Evolutionary conservation across 2,888 invertebrate species (phyloP), one percentile per base, ranked within the genome.

Genomic region (Caenorhabditis afra): DNA sequence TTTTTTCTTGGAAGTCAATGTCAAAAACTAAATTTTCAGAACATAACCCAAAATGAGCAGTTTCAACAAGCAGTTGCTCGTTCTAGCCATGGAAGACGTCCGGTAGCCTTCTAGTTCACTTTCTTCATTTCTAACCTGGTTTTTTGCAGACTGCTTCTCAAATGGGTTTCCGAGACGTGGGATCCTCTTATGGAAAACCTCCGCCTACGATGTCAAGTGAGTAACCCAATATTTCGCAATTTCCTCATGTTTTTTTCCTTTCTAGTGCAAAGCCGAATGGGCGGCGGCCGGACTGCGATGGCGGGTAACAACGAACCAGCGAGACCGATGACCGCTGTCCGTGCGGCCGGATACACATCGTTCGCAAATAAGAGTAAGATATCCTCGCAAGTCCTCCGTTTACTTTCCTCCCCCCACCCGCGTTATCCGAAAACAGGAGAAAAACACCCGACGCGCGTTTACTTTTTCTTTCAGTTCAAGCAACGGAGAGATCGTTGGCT

Each of bases 341-440:
- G 96, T 71, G 97, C 96, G 10, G 97, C 96, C 29, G 99, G 99
- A 0, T 99, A 96, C 91, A 95, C 95, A 4, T 95, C 96, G 1
- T 93, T 93, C 58, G 91, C 83, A 49, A 86, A 82, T 65, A 86
- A 82, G 73, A 91, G 82, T 78, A 44, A 55, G 23, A 35, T 16
- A 52, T 49, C 22, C 29, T 22, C 22, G 49, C 20, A 22, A 44
- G 44, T 45, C 45, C 35, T 29, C 7, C 29, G 29, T 29, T 29
- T 29, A 29, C 29, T 29, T 29, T 29, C 29, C 7, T 29, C 29
- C 29, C 3, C 7, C 29, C 4, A 3, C 29, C 29, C 29, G n/a
- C n/a, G 62, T 49, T 62, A 62, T 62, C 62, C 62, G 14, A 16
- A 29, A 59, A 18, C 29, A 11, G 12, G 12, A 41, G 12, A 41